These are phyloP conservation scores for Metacarcinus magister DNA, from an alignment of 2,888 invertebrate genomes.

Conservation along the genomic window DNA sequence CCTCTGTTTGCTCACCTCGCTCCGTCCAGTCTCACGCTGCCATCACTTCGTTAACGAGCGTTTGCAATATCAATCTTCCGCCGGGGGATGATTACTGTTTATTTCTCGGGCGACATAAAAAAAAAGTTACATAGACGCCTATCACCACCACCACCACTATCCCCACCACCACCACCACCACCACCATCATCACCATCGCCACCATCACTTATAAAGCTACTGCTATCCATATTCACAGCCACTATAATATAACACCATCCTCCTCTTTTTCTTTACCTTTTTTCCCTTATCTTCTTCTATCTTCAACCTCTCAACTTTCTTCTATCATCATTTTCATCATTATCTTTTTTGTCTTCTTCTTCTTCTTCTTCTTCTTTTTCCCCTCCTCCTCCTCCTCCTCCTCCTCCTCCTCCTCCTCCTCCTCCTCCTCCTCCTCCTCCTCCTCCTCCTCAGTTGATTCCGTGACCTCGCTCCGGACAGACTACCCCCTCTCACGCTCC, in stretches of 20 bases:
- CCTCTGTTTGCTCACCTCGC: slow-evolving; percentile 23
- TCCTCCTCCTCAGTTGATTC: neutral
- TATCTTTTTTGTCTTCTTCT: neutral
- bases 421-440: neutral
- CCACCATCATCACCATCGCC: neutral
- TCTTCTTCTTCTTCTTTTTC: neutral
- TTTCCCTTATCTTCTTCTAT: too few relatives aligned
- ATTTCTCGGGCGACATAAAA: neutral
- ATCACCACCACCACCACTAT: neutral
- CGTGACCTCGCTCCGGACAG: too few relatives aligned
- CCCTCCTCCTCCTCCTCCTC: neutral
- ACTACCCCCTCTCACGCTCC: too few relatives aligned
- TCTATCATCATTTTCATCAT: too few relatives aligned
- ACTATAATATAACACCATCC: too few relatives aligned
- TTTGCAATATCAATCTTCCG: slow-evolving; percentile 34
- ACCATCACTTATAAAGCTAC: neutral
- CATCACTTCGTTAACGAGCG: slow-evolving; percentile 39
- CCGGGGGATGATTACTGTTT: neutral
- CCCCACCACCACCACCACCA: neutral
- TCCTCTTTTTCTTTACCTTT: too few relatives aligned
- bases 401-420: neutral
- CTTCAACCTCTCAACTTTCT: too few relatives aligned
- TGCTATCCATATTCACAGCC: too few relatives aligned
- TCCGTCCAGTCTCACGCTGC: slow-evolving; percentile 34
- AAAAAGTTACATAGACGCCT: neutral